phyloP scores from a whole-genome alignment of 2,797 vertebrate species.

The Sus cebifrons region DNA sequence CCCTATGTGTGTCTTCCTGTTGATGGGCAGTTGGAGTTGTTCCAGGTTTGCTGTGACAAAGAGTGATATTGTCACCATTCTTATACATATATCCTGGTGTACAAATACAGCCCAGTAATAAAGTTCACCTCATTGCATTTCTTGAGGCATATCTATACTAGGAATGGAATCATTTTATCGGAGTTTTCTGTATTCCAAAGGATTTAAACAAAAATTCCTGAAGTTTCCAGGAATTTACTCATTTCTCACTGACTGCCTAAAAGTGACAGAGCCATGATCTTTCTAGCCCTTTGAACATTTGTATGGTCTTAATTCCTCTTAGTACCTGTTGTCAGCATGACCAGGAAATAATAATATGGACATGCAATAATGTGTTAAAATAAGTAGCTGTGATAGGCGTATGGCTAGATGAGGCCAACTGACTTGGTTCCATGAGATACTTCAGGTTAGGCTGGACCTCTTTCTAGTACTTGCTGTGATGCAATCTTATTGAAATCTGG shows the following conservation, averaged over 20 bases:
- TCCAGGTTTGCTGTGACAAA: neutral
- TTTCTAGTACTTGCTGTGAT: neutral
- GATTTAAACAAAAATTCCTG: constrained; percentile 31
- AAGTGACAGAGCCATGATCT: neutral
- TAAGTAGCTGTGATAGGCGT: neutral
- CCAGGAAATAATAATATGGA: neutral
- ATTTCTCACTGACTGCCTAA: neutral
- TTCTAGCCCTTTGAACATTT: constrained; percentile 29
- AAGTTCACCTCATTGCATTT: constrained; percentile 6
- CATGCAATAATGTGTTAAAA: neutral
- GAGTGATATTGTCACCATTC: neutral
- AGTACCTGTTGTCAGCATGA: neutral
- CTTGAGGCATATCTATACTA: neutral
- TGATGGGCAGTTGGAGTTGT: neutral
- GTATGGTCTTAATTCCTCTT: neutral
- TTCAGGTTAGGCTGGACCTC: neutral
- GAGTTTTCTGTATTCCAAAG: constrained; percentile 38
- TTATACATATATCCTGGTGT: neutral
- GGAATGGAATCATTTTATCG: neutral
- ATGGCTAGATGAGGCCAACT: neutral
- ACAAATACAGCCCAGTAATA: neutral
- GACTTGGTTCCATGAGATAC: neutral
- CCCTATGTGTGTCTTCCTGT: neutral
- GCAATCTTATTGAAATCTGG: neutral
- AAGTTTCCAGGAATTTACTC: constrained; percentile 19